Percentiles rank a stretch among this genome's conserved stretches.
Evolutionary conservation across 2,888 invertebrate species (phyloP).

Genomic region (Stegana nigrithorax): DNA sequence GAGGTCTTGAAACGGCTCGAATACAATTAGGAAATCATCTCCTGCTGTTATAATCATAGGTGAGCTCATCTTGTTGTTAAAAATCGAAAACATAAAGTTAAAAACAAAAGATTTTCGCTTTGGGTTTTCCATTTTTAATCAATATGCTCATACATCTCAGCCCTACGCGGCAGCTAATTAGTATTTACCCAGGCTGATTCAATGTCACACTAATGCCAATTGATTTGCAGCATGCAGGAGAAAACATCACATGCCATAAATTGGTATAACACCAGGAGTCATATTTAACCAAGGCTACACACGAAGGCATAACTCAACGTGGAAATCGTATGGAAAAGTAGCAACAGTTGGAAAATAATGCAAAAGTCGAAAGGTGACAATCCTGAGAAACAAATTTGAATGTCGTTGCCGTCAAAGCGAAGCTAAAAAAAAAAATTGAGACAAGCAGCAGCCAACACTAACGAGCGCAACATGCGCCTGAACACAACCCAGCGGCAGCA

Average conservation of each 20-base stretch:
- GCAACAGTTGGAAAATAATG: not conserved
- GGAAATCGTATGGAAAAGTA: not conserved
- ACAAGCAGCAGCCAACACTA: conserved; percentile 1
- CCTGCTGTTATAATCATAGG: too few relatives aligned
- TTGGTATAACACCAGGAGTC: not conserved
- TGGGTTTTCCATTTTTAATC: too few relatives aligned
- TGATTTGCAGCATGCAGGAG: not conserved
- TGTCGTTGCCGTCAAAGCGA: not conserved
- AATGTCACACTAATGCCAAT: not conserved
- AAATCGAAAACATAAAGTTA: too few relatives aligned
- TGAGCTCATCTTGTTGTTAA: too few relatives aligned
- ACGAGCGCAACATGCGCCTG: conserved; percentile 11
- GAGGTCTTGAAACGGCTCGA: too few relatives aligned
- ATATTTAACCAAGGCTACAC: not conserved
- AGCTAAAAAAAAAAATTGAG: too few relatives aligned
- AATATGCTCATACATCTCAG: too few relatives aligned
- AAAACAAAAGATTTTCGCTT: too few relatives aligned
- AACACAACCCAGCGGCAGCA: too few relatives aligned
- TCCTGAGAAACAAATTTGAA: conserved; percentile 59
- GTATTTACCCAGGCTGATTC: not conserved
- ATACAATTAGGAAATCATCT: too few relatives aligned
- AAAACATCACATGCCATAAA: not conserved
- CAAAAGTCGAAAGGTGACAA: conserved; percentile 54
- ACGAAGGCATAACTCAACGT: not conserved
- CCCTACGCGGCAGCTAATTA: conserved; percentile 1